Evolutionary conservation across 1,140 invertebrate genomes (phyloP).

Genomic region (Bombus confusus): DNA sequence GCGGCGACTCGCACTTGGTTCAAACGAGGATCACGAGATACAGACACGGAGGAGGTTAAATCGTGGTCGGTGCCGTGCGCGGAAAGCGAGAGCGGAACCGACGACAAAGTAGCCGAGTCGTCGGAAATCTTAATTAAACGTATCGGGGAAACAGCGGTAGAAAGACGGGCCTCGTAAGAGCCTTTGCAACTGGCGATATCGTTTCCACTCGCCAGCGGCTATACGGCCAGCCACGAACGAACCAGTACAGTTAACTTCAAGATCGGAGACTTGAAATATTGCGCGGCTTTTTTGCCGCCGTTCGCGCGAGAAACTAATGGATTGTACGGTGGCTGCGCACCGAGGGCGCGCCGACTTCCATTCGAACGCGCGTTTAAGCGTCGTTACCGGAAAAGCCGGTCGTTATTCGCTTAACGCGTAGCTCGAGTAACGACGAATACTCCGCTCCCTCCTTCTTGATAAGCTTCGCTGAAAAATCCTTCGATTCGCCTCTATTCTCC

Average conservation of each 20-base stretch:
- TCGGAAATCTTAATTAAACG: constrained; percentile 17
- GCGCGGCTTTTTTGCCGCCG: constrained; percentile 31
- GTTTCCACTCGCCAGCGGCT: constrained; percentile 34
- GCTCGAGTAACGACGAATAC: not conserved
- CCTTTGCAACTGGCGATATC: constrained; percentile 24
- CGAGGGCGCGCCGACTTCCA: constrained; percentile 15
- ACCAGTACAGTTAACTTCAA: constrained; percentile 53
- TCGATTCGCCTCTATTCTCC: not conserved
- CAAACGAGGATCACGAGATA: too few relatives aligned
- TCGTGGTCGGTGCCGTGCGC: too few relatives aligned
- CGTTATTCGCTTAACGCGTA: constrained; percentile 23
- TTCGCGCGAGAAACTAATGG: constrained; percentile 47
- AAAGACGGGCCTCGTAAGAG: not conserved
- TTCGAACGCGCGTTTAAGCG: constrained; percentile 2
- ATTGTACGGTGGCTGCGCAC: constrained; percentile 27
- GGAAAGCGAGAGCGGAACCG: too few relatives aligned
- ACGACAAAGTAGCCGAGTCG: not conserved
- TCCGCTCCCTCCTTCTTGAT: not conserved
- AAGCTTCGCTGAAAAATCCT: too few relatives aligned
- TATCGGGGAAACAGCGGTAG: not conserved
- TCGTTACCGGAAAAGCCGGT: not conserved
- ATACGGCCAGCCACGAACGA: not conserved
- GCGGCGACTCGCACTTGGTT: accelerated
- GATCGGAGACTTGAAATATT: constrained; percentile 29
- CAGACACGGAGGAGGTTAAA: too few relatives aligned